Evolutionary conservation across 2,113 vertebrate genomes (phyloP).

Genomic region (Motacilla alba): DNA sequence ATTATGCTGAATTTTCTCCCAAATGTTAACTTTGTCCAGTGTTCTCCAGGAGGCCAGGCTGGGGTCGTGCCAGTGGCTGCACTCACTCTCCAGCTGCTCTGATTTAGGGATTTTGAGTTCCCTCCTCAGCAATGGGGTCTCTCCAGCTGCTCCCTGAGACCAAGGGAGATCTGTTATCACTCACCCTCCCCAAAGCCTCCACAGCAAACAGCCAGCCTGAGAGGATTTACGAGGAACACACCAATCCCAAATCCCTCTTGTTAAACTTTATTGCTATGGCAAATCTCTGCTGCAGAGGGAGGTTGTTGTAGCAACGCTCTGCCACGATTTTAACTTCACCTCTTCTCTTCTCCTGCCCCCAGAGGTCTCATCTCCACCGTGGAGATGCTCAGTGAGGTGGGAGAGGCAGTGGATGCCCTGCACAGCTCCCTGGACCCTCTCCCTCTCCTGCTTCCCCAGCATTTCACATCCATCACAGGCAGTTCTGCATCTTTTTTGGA

Average conservation of each 20-base stretch:
- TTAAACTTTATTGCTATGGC: neutral
- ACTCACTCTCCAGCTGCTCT: neutral
- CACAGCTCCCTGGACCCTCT: neutral
- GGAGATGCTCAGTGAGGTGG: neutral
- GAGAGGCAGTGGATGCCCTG: neutral
- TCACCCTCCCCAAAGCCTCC: neutral
- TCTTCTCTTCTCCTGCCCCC: neutral
- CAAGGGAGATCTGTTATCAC: neutral
- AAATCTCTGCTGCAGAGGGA: neutral
- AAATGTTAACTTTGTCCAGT: fast-evolving
- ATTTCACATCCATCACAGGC: neutral
- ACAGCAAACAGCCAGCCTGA: neutral
- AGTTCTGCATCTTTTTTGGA: neutral
- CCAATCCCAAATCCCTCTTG: neutral
- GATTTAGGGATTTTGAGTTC: neutral
- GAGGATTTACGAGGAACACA: neutral
- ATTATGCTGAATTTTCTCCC: neutral
- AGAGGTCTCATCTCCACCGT: neutral
- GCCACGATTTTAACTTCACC: neutral
- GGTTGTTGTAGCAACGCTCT: neutral
- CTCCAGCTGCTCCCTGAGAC: neutral
- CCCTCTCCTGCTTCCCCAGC: neutral
- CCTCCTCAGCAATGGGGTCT: neutral
- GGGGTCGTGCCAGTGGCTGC: neutral
- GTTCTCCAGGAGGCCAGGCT: neutral